Evolutionary conservation across 2,113 vertebrate species (phyloP), one percentile per base, ranked within the genome.

Genomic region (Edolisoma coerulescens): DNA sequence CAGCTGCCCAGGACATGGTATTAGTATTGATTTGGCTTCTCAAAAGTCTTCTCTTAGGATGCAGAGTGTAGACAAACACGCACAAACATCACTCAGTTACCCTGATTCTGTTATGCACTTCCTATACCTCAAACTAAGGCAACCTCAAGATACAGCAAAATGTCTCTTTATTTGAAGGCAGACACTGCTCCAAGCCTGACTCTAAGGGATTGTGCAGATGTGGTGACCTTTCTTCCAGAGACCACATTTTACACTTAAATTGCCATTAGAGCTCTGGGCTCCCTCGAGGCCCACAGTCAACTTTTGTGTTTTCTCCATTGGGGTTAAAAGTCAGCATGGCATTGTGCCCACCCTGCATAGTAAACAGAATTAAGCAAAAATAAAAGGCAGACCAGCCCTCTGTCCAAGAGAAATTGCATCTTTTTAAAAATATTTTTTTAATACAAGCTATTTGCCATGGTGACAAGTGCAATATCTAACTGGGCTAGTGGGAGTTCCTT

Each of bases 241-340:
- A 98, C 98, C 98, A 99, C 98, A 99, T 99, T 99, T 99, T 98
- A 99, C 98, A 99, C 98, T 99, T 98, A 99, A 98, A 99, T 99
- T 99, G 98, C 98, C 98, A 99, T 99, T 99, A 99, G 98, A 98
- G 97, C 97, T 93, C 84, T 65, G 79, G 95, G 91, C 94, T 98
- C 98, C 98, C 98, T 97, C 59, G 98, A 98, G 97, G 96, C 95
- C 95, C 71, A 87, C 95, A 97, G 97, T 97, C 97, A 98, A 98
- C 97, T 97, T 98, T 87, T 93, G 86, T 97, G 96, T 97, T 97
- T 96, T 96, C 97, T 98, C 94, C 89, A 87, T 97, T 91, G 97
- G 98, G 98, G 98, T 98, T 98, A 98, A 98, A 99, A 98, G 98
- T 98, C 98, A 98, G 80, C 39, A 82, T 98, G 98, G 98, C 98